Evolutionary conservation across 1,140 invertebrate species (phyloP).

Genomic region (Anadara kagoshimensis): DNA sequence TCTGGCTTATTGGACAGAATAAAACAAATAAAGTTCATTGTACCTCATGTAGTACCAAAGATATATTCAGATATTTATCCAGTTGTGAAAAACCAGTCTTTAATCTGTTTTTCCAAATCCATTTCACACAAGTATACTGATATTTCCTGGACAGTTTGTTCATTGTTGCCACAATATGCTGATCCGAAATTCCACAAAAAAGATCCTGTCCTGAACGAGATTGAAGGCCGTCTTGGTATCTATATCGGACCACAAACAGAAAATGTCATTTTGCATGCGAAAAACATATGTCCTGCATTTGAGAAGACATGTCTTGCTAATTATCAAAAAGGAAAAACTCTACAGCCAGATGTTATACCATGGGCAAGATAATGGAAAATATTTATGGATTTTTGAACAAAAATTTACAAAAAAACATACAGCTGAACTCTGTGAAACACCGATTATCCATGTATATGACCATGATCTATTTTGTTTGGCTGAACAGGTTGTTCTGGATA

Average conservation of each 20-base stretch:
- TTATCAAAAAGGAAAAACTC: not conserved
- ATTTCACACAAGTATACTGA: not conserved
- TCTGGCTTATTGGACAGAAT: not conserved
- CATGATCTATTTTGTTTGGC: not conserved
- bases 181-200: too few species aligned
- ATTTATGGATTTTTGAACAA: not conserved
- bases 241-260: too few species aligned
- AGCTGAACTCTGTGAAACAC: not conserved
- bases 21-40: not conserved
- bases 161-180: too few species aligned
- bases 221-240: too few species aligned
- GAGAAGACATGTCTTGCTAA: not conserved
- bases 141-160: not conserved
- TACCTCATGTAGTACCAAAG: not conserved
- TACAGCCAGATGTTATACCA: not conserved
- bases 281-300: not conserved
- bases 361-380: not conserved
- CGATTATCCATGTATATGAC: not conserved
- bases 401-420: not conserved
- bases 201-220: too few species aligned
- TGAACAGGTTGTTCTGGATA: not conserved
- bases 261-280: not conserved
- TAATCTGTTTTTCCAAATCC: not conserved
- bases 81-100: not conserved
- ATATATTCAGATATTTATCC: not conserved